Base-by-base conservation (phyloP, 2,113 vertebrate genomes). In the Ictalurus furcatus region DNA sequence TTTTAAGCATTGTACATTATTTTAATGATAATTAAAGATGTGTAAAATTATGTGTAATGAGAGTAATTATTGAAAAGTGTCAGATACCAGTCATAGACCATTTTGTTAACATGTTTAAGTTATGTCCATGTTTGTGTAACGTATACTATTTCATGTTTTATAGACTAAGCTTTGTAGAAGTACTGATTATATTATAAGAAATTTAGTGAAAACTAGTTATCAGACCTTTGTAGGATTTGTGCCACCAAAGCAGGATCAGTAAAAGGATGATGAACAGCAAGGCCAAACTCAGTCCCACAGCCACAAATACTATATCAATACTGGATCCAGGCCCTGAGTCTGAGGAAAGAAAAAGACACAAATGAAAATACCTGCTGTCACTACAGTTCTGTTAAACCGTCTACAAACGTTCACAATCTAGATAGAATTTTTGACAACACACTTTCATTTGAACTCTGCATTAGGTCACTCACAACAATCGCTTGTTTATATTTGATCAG, bases 161-260 rank as follows among this genome's bases (percentile, higher is more conserved):
- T 61, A 40, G 9, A 83, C 34, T 58, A 23, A 17, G 48, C 48
- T 80, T 30, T 54, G n/a, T 80, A 48, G 37, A 40, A 25, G 19
- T 74, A n/a, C 8, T 48, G 17, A 78, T 78, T 78, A 78, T 78
- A 48, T 11, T 48, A 48, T 25, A 78, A 48, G 6, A 16, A 48
- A 78, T 25, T 25, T 48, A 6, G 12, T 78, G 16, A 81, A 81
- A 81, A 44, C 0, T 17, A 48, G 23, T 34, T 19, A 52, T 17
- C 87, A 90, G 83, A 93, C 93, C 87, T 65, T 91, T 93, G 13
- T 85, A 61, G 48, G 7, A 58, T 88, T 63, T 91, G 84, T 23
- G 85, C 69, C 13, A 1, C 59, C 12, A 90, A 69, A 91, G 28
- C 59, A 92, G 67, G 13, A 85, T 16, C 34, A 92, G 87, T 0